Conservation (phyloP, 1,140 invertebrate genomes). For the Platyura marginata region DNA sequence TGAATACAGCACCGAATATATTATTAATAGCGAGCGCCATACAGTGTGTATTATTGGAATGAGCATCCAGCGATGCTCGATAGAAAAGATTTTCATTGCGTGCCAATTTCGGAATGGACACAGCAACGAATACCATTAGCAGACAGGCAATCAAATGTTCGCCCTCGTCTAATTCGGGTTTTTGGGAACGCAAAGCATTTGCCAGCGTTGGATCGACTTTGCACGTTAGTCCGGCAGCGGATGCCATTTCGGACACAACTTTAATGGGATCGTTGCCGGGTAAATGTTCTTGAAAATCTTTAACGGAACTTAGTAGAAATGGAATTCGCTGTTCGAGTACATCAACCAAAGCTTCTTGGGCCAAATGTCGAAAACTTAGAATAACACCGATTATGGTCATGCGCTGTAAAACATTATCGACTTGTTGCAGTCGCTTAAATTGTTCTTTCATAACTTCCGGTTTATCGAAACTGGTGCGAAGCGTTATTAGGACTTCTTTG, state of each 20-base stretch:
- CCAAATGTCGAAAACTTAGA: constrained; percentile 80
- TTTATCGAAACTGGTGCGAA: constrained; percentile 94
- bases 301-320: constrained; percentile 87
- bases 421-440: constrained; percentile 73
- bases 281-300: constrained; percentile 85
- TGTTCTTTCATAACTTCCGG: constrained; percentile 97
- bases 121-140: constrained; percentile 96
- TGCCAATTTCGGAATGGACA: constrained; percentile 93
- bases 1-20: constrained; percentile 92
- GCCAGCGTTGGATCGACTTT: constrained; percentile 91
- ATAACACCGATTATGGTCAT: constrained; percentile 98
- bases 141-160: constrained; percentile 90
- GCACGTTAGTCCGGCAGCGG: constrained; percentile 79
- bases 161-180: constrained; percentile 64
- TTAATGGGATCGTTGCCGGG: constrained; percentile 82
- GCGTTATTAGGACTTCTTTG: constrained; percentile 73
- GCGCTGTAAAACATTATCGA: constrained; percentile 84
- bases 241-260: constrained; percentile 91
- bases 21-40: constrained; percentile 92
- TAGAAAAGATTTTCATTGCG: constrained; percentile 77
- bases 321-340: constrained; percentile 89
- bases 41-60: constrained; percentile 96
- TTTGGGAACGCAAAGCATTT: constrained; percentile 69
- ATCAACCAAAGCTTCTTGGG: constrained; percentile 85
- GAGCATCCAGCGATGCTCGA: constrained; percentile 79